Percentiles rank a stretch among this genome's conserved stretches.
These are phyloP conservation scores for Myotis pilosus DNA, from an alignment of 2,797 vertebrate genomes.

Conservation along the genomic window DNA sequence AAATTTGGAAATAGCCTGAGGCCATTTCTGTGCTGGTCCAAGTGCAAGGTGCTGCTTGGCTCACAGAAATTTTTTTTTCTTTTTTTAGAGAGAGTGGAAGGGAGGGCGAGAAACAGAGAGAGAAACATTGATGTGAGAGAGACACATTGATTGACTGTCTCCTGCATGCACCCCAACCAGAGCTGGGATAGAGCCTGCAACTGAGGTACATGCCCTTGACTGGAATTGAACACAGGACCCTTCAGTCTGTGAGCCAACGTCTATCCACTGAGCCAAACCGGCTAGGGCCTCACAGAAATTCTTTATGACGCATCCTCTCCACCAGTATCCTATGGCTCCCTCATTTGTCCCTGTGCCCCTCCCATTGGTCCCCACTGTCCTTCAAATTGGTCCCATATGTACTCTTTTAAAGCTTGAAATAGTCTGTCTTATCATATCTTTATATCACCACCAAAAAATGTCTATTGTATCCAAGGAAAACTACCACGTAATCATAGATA, in stretches of 20 bases:
- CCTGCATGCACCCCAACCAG: too few relatives aligned
- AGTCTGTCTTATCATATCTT: not conserved
- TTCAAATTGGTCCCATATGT: not conserved
- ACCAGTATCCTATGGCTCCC: not conserved
- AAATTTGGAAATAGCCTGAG: conserved; percentile 9
- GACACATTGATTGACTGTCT: too few relatives aligned
- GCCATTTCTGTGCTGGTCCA: not conserved
- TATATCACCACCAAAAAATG: not conserved
- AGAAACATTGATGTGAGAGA: too few relatives aligned
- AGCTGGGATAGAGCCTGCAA: too few relatives aligned
- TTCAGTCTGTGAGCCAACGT: too few relatives aligned
- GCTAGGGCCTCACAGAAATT: not conserved
- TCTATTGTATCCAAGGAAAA: not conserved
- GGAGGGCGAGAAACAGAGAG: too few relatives aligned
- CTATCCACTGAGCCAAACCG: too few relatives aligned
- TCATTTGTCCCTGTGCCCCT: not conserved
- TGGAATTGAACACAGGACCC: too few relatives aligned
- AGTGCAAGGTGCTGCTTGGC: not conserved
- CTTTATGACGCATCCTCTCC: not conserved
- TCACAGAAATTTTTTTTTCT: too few relatives aligned
- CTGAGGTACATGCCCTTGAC: too few relatives aligned
- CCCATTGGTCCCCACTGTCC: not conserved
- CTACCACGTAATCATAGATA: not conserved
- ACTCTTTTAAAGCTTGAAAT: not conserved
- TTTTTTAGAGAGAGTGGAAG: too few relatives aligned